Evolutionary conservation across 1,140 invertebrate species (phyloP), one percentile per base, ranked within the genome.

Genomic region (Adelges cooleyi): DNA sequence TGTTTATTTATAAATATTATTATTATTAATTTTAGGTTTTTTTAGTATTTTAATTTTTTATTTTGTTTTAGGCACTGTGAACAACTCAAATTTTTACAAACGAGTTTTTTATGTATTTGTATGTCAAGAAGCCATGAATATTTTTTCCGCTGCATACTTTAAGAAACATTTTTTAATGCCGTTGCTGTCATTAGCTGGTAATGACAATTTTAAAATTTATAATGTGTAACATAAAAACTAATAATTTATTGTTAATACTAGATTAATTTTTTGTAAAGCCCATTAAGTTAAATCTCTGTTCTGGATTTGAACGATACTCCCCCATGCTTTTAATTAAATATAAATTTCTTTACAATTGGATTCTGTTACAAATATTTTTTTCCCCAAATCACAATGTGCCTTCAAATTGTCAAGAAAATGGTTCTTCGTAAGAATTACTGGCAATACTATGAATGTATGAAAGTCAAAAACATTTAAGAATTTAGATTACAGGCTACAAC

Each of bases 91-190:
- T 29, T 62, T 62, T 48, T 62, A 62, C 2, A 62, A 48, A 46
- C 44, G 56, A 48, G 22, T 10, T 20, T 62, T 62, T 62, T 62
- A 62, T 13, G 33, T 62, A 27, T 62, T 62, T 62, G 33, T 62
- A 15, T 62, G 56, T 22, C 56, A 62, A 62, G 56, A 62, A 22
- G 56, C 56, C 29, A 29, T 62, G 23, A 62, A 29, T 22, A 2
- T 62, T 29, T 62, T 62, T 62, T 62, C 56, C 0, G 10, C 56
- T 8, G 42, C 42, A 5, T 62, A 62, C 38, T 62, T 62, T 33
- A 62, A 62, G 46, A 62, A 48, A 62, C 40, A 62, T 5, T 62
- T 62, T 46, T 62, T 62, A 18, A 46, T 20, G 0, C 6, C 42
- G 4, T 18, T 62, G 9, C 40, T 62, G 10, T 20, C 25, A 13